Conservation (phyloP, 2,888 invertebrate genomes). For the Ecliptopera silaceata region DNA sequence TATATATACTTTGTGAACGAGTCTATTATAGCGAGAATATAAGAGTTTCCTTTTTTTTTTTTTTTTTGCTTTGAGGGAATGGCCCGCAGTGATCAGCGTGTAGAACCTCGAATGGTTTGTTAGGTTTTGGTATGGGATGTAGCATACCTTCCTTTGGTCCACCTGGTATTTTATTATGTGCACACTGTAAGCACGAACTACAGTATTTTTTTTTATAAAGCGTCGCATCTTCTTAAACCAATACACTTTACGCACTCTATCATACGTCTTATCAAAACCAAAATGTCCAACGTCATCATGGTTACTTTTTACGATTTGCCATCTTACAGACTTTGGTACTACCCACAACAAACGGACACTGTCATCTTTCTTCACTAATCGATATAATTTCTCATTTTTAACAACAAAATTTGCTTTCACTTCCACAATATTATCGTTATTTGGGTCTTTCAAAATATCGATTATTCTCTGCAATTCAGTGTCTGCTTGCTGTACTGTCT, state of each 20-base stretch:
- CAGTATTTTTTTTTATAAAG: background rate
- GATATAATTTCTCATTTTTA: no score
- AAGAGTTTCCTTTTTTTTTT: background rate
- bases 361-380: no score
- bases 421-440: no score
- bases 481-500: no score
- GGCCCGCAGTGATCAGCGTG: background rate
- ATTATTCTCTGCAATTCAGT: no score
- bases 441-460: no score
- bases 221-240: background rate
- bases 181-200: background rate
- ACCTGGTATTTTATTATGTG: background rate
- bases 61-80: background rate
- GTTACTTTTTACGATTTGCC: background rate
- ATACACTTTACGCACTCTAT: background rate
- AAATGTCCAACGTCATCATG: slow-evolving; percentile 1
- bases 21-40: background rate
- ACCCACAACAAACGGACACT: slow-evolving; percentile 2
- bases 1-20: background rate
- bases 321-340: background rate
- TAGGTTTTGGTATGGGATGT: background rate
- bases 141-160: background rate
- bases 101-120: background rate
- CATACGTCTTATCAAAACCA: background rate
- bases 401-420: no score